These are phyloP conservation scores for Cylloceria caligata DNA, from an alignment of 2,888 invertebrate genomes.

Conservation along the genomic window DNA sequence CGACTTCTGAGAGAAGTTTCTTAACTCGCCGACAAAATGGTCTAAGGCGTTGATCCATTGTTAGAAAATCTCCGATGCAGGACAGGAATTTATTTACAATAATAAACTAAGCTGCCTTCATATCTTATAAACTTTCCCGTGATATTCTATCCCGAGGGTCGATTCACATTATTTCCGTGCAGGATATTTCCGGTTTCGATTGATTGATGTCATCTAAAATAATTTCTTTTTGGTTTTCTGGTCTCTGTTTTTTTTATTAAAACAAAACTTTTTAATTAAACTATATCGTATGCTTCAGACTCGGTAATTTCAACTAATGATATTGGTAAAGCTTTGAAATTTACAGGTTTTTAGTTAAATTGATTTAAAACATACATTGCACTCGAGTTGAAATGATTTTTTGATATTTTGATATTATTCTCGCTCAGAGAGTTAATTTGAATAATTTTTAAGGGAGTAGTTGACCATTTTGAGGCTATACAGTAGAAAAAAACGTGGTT, in stretches of 20 bases:
- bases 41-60: slow-evolving; percentile 57
- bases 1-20: slow-evolving; percentile 44
- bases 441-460: background rate
- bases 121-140: background rate
- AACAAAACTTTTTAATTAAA: background rate
- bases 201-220: background rate
- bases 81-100: slow-evolving; percentile 43
- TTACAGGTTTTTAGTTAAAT: background rate
- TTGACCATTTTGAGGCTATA: background rate
- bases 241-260: background rate
- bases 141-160: background rate
- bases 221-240: background rate
- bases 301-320: background rate
- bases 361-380: background rate
- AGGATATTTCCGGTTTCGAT: background rate
- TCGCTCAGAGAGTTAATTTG: background rate
- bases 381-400: background rate
- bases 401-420: background rate
- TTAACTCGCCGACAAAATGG: slow-evolving; percentile 65
- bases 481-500: background rate
- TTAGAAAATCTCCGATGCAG: slow-evolving; percentile 24
- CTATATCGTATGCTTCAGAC: background rate
- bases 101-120: background rate
- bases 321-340: background rate
- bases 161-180: background rate